Conservation (phyloP, 2,797 vertebrate species). For the Enteromius paludinosus region DNA sequence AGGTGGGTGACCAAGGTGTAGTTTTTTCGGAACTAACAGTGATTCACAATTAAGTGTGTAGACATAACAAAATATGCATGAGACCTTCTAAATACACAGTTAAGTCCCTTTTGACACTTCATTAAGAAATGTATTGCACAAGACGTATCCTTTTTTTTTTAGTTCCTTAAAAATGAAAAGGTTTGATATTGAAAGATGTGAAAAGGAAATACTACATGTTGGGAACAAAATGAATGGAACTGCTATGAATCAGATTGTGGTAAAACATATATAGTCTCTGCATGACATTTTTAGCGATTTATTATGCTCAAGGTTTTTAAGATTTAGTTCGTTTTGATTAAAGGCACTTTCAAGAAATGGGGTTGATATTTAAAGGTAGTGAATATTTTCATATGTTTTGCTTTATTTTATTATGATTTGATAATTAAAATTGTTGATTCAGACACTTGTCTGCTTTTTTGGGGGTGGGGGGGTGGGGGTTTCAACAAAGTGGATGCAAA, state of each 20-base stretch:
- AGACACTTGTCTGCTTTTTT: neutral
- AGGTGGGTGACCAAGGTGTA: neutral
- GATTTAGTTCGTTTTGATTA: constrained; percentile 36
- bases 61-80: constrained; percentile 49
- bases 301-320: constrained; percentile 42
- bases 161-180: neutral
- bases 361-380: constrained; percentile 44
- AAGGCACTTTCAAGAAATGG: constrained; percentile 5
- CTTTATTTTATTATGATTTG: constrained; percentile 73
- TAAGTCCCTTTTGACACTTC: constrained; percentile 13
- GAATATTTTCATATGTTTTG: constrained; percentile 66
- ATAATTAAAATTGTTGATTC: constrained; percentile 71
- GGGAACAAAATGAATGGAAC: constrained; percentile 2
- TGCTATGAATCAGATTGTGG: constrained; percentile 19
- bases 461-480: too few relatives aligned
- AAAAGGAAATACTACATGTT: constrained; percentile 16
- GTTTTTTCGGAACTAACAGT: constrained; percentile 25
- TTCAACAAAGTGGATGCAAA: neutral
- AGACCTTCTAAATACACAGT: constrained; percentile 19
- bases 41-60: constrained; percentile 38
- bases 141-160: constrained; percentile 46
- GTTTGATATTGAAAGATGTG: constrained; percentile 11
- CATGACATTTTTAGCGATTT: constrained; percentile 54
- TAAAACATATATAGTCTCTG: constrained; percentile 29
- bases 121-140: constrained; percentile 64